Percentiles rank a stretch among this genome's conserved stretches.
phyloP scores from a whole-genome alignment of 2,888 invertebrate genomes.

The Zonitis immaculata region DNA sequence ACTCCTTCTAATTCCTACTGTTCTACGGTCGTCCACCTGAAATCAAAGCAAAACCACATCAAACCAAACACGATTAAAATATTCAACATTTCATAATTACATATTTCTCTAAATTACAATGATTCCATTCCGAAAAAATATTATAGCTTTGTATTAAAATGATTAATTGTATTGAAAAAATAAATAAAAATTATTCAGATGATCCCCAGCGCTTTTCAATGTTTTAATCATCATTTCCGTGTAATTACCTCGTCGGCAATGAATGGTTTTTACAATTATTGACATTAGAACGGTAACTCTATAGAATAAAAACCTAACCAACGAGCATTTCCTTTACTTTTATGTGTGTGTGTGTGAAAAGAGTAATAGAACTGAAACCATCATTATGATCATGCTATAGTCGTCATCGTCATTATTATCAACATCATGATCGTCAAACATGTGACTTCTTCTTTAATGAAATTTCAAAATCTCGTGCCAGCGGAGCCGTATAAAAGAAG shows the following conservation, averaged over 20 bases:
- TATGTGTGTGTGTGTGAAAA: too few species aligned
- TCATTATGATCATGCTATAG: not conserved
- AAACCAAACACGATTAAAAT: constrained; percentile 23
- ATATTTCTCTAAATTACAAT: constrained; percentile 5
- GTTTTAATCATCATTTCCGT: constrained; percentile 2
- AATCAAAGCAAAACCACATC: constrained; percentile 44
- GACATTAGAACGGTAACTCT: constrained; percentile 3
- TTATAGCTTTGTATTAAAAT: not conserved
- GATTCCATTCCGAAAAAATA: not conserved
- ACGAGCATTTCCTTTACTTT: not conserved
- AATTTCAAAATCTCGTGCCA: constrained; percentile 22
- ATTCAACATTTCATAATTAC: constrained; percentile 9
- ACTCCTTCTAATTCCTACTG: constrained; percentile 36
- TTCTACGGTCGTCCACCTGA: constrained; percentile 44
- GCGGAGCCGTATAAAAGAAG: constrained; percentile 55
- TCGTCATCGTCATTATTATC: constrained; percentile 4
- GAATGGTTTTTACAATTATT: constrained; percentile 7
- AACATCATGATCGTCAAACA: constrained; percentile 9
- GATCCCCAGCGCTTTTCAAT: not conserved
- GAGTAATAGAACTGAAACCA: too few species aligned
- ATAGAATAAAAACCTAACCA: not conserved
- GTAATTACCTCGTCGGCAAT: constrained; percentile 6
- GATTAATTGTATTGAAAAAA: not conserved
- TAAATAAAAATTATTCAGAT: not conserved
- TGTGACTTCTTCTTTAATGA: constrained; percentile 19